Evolutionary conservation across 2,113 vertebrate species (phyloP), one percentile per base, ranked within the genome.

Genomic region (Heliornis fulica): DNA sequence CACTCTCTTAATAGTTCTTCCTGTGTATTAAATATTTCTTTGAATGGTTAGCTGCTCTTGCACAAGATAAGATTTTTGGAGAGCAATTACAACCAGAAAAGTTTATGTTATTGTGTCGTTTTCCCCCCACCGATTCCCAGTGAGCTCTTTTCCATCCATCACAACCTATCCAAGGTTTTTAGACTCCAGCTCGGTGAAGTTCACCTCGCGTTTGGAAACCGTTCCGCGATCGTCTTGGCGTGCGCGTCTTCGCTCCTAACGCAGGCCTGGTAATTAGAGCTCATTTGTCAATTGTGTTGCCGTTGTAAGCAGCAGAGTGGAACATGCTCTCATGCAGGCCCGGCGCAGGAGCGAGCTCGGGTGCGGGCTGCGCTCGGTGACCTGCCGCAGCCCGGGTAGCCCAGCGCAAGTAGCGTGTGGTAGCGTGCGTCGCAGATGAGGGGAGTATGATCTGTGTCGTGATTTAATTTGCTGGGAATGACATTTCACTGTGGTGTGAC

Each of bases 1-100:
- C 61, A 57, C 65, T 93, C 69, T 94, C 87, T 71, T 94, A 96
- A 89, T 92, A 94, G 79, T 83, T 96, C 34, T 70, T 77, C 69
- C 89, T 71, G 68, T 79, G 84, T 85, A 57, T 96, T 96, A 93
- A 96, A 76, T 91, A 87, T 91, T 91, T 88, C 77, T 94, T 63
- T 69, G 81, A 89, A 72, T 70, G 70, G 36, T 87, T 95, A 91
- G 53, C 82, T 80, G 78, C 75, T 93, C 41, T 87, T 75, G 40
- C 53, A 69, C 61, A 72, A 76, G 69, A 64, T 82, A 40, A 82
- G 61, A 12, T 32, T 78, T 87, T 82, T 64, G n/a, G 81, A 91
- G 94, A 77, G 75, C 54, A 46, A 85, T 96, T 95, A 85, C 15
- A 61, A 80, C 57, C 50, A 65, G 66, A 89, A 87, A 90, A 79